A percentile compares a stretch with the other conserved stretches of the same genome.
These are phyloP conservation scores for Formica exsecta DNA, from an alignment of 1,140 invertebrate genomes.

Conservation along the genomic window DNA sequence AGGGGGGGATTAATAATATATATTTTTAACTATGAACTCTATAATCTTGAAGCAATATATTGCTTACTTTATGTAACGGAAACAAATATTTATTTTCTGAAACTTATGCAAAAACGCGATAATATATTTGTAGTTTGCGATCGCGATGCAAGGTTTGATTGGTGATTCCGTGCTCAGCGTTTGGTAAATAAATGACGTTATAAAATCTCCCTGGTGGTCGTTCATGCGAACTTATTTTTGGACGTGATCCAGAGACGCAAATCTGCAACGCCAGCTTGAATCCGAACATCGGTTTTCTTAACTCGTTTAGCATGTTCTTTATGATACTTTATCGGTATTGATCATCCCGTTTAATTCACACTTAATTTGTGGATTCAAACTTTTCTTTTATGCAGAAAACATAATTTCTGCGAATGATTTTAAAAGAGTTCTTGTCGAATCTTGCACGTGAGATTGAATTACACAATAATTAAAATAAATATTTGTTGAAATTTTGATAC, in stretches of 20 bases:
- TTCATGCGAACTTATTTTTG: slow-evolving; percentile 61
- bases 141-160: not conserved
- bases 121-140: not conserved
- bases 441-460: not conserved
- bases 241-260: slow-evolving; percentile 43
- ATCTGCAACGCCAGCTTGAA: slow-evolving; percentile 4
- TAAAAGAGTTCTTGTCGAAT: not conserved
- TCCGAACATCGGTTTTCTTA: slow-evolving; percentile 16
- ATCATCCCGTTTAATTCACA: slow-evolving; percentile 11
- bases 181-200: slow-evolving; percentile 54
- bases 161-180: not conserved
- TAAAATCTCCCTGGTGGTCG: slow-evolving; percentile 24
- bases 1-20: not conserved
- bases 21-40: too few relatives aligned
- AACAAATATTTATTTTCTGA: slow-evolving; percentile 33
- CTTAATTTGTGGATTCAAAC: slow-evolving; percentile 24
- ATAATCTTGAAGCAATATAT: not conserved
- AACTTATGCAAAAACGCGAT: not conserved
- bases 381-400: not conserved
- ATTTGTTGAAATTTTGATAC: not conserved
- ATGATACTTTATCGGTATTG: not conserved
- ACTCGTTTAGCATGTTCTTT: slow-evolving; percentile 31
- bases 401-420: not conserved
- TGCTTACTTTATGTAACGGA: not conserved
- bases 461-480: not conserved